phyloP scores from a whole-genome alignment of 2,113 vertebrate species.

The Ondatra zibethicus region DNA sequence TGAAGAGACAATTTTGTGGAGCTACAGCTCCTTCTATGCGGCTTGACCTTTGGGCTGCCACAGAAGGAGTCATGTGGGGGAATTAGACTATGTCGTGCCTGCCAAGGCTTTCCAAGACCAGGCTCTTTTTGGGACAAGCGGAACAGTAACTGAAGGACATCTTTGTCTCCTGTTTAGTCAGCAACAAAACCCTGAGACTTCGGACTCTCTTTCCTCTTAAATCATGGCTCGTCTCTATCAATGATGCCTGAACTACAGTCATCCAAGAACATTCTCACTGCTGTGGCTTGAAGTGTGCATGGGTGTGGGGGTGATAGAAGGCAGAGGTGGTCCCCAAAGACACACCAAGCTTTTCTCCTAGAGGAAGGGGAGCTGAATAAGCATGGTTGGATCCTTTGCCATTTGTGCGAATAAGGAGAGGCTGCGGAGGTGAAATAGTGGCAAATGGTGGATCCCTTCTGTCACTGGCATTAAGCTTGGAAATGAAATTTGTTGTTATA shows the following conservation, averaged over 20 bases:
- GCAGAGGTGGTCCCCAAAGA: neutral
- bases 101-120: slow-evolving; percentile 57
- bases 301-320: neutral
- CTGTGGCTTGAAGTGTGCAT: neutral
- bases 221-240: neutral
- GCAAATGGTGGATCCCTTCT: neutral
- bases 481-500: slow-evolving; percentile 59
- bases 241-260: neutral
- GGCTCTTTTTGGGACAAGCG: slow-evolving; percentile 69
- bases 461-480: slow-evolving; percentile 13
- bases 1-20: slow-evolving; percentile 74
- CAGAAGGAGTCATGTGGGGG: slow-evolving; percentile 69
- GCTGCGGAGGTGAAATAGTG: neutral
- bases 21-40: slow-evolving; percentile 56
- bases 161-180: slow-evolving; percentile 63
- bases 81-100: slow-evolving; percentile 65
- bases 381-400: neutral
- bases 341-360: neutral
- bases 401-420: neutral
- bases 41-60: slow-evolving; percentile 74
- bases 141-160: slow-evolving; percentile 55
- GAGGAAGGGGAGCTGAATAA: neutral
- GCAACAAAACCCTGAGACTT: slow-evolving; percentile 28
- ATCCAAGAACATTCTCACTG: neutral
- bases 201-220: neutral